phyloP scores from a whole-genome alignment of 2,797 vertebrate genomes.

The Rhynchonycteris naso region DNA sequence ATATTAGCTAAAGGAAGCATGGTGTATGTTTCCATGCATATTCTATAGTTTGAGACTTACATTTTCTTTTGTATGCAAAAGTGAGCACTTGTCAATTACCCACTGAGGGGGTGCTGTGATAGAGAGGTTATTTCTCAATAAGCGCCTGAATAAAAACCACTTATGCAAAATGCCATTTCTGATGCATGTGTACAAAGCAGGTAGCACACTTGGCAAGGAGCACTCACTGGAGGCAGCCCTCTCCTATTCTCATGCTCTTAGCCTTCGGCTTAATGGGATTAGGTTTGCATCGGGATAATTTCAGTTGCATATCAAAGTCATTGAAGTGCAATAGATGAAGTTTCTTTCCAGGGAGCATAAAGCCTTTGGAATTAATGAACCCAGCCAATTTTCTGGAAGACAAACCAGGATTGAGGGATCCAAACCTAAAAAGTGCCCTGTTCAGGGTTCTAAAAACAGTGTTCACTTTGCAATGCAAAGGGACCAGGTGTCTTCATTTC shows the following conservation, averaged over 20 bases:
- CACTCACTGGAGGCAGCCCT: accelerated
- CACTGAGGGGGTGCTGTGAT: not conserved
- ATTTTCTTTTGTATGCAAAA: conserved; percentile 9
- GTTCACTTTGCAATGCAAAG: too few relatives aligned
- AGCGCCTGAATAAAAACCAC: conserved; percentile 28
- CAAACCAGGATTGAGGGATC: not conserved
- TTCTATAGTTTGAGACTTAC: not conserved
- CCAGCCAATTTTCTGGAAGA: not conserved
- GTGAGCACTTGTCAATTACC: not conserved
- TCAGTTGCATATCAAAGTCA: not conserved
- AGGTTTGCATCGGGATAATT: not conserved
- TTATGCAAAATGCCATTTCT: not conserved
- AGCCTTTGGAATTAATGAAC: too few relatives aligned
- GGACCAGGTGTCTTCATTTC: not conserved
- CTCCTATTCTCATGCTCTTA: not conserved
- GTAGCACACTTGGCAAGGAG: not conserved
- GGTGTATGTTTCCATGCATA: not conserved
- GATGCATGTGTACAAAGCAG: not conserved
- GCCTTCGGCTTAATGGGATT: not conserved
- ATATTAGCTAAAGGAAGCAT: not conserved
- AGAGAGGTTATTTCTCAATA: not conserved
- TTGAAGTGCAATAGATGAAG: not conserved
- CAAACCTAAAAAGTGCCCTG: too few relatives aligned
- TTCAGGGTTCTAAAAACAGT: not conserved
- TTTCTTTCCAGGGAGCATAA: not conserved